These are phyloP conservation scores for Takifugu flavidus DNA, from an alignment of 2,113 vertebrate genomes.

Conservation along the genomic window DNA sequence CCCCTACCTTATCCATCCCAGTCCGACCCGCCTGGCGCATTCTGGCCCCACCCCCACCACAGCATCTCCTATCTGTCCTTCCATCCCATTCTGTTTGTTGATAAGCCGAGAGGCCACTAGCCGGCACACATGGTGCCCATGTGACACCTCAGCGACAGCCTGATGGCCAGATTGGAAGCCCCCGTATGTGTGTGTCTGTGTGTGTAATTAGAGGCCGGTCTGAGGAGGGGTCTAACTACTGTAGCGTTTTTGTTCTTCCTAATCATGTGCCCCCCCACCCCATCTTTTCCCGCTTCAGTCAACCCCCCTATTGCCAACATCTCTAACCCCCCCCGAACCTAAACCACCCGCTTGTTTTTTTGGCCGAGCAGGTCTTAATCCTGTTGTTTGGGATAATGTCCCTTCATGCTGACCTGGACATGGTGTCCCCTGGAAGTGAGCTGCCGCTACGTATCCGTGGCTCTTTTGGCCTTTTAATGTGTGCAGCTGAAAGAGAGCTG, in stretches of 20 bases:
- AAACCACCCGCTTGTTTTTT: conserved; percentile 47
- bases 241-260: conserved; percentile 64
- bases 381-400: conserved; percentile 63
- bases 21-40: conserved; percentile 5
- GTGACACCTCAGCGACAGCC: conserved; percentile 70
- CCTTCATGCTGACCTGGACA: conserved; percentile 48
- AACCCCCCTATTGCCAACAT: conserved; percentile 29
- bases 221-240: conserved; percentile 55
- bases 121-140: conserved; percentile 66
- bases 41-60: conserved; percentile 54
- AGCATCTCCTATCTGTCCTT: conserved; percentile 61
- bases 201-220: conserved; percentile 42
- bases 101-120: conserved; percentile 67
- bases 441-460: conserved; percentile 32
- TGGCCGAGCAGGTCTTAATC: conserved; percentile 63
- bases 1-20: conserved; percentile 12
- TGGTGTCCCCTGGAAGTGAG: conserved; percentile 39
- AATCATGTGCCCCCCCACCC: conserved; percentile 47
- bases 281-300: neutral
- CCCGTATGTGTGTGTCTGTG: conserved; percentile 26
- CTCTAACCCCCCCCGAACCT: conserved; percentile 20
- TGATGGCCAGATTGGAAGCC: conserved; percentile 68
- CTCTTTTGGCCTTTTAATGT: conserved; percentile 38
- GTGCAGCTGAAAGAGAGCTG: neutral
- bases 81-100: conserved; percentile 68